Conservation (phyloP, 1,140 invertebrate genomes). For the Danaus plexippus region DNA sequence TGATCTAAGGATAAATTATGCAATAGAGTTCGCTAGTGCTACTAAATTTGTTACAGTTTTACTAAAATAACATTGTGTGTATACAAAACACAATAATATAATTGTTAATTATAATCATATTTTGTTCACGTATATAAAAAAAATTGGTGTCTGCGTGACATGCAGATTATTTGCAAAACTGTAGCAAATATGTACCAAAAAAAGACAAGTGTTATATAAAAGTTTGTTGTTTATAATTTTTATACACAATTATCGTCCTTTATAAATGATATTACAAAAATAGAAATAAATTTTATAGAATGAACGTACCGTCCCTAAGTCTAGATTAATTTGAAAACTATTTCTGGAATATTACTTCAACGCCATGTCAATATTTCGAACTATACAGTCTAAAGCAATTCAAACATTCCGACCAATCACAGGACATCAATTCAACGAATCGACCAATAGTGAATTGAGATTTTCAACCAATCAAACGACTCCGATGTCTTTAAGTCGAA, state of each 20-base stretch:
- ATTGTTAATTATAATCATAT: no score
- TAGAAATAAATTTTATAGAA: conserved; percentile 20
- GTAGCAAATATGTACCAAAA: no score
- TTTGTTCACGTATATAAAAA: no score
- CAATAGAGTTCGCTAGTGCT: not conserved
- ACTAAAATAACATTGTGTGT: conserved; percentile 5
- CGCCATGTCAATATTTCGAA: conserved; percentile 10
- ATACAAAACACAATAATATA: not conserved
- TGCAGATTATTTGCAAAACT: no score
- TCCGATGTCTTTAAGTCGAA: not conserved
- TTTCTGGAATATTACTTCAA: conserved; percentile 13
- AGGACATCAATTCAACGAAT: conserved; percentile 8
- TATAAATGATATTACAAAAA: conserved; percentile 22
- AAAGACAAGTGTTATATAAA: not conserved
- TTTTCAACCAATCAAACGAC: no score
- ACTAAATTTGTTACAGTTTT: conserved; percentile 5
- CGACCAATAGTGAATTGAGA: not conserved
- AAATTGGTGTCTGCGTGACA: no score
- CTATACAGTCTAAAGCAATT: conserved; percentile 13
- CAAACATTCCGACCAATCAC: conserved; percentile 10
- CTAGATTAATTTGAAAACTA: conserved; percentile 9
- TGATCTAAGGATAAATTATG: no score
- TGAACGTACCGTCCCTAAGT: conserved; percentile 5
- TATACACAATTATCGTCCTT: no score
- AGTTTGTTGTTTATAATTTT: not conserved